Base-by-base conservation (phyloP, 2,888 invertebrate genomes). In the Lissonota sp. region DNA sequence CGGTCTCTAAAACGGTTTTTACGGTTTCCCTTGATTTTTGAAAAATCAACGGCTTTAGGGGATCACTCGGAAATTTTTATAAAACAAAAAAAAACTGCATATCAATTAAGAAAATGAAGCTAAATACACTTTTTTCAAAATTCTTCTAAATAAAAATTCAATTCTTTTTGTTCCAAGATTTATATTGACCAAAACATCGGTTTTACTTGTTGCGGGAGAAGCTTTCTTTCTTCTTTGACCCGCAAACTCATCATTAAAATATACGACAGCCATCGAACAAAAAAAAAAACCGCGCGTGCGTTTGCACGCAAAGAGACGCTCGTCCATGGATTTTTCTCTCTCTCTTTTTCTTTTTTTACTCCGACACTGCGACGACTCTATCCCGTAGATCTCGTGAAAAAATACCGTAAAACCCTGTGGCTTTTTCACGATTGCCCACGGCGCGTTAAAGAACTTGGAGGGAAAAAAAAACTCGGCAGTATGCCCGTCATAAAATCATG, bases 321-420 rank as follows among this genome's bases (percentile, higher is more conserved):
- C 37, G 14, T 67, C 37, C 42, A 53, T n/a, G 7, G 14, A 7
- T 26, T 67, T 37, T 42, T 12, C 37, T 62, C 14, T 12, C 42
- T 51, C n/a, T 42, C 62, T 51, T 60, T n/a, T 8, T 44, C 14
- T 62, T 64, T 76, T 39, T 42, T 67, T 64, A 51, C 44, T 42
- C 51, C 46, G 39, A 58, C 53, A 60, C 55, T 12, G 39, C 42
- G n/a, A 26, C 60, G 26, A 51, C n/a, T 42, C 42, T 60, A 12
- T 73, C 67, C 26, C 26, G 26, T 53, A 60, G 44, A 60, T 77
- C 55, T 66, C 55, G 62, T 71, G 81, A 78, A 53, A 53, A 53
- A 81, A 74, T 71, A 78, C 74, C 74, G 81, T 74, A 81, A 81
- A 81, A 64, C 42, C 64, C 73, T 74, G 77, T 42, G 77, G 80